Evolutionary conservation across 2,113 vertebrate genomes (phyloP), one percentile per base, ranked within the genome.

Genomic region (Pavo muticus): DNA sequence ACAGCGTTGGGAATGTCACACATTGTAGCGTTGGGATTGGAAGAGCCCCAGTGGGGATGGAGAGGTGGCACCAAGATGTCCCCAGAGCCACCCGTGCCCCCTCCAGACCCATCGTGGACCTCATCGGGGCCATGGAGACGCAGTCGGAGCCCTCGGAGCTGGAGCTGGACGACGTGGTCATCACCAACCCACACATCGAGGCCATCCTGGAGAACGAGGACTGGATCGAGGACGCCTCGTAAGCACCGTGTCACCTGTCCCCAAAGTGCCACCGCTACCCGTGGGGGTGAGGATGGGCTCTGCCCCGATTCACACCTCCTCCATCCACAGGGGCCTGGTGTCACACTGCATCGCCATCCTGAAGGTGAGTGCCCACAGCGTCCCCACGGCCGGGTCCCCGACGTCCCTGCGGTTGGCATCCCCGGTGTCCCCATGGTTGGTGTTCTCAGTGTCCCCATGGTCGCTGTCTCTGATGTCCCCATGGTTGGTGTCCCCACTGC

Each of bases 221-320:
- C 97, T 99, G 99, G 99, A 98, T 99, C 18, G 98, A 99, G 90
- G 99, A 99, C 65, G 99, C 99, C 70, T 99, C 99, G 99, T 99
- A 98, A 32, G 98, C 74, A 3, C 23, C 2, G 35, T 9, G 9
- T 35, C 35, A 24, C 35, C 23, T 14, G 59, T 24, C 59, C 59
- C 59, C 59, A 61, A 3, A 61, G 8, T 24, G 23, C 21, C 59
- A 61, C 35, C 23, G 47, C 47, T 48, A 23, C 47, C 45, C 47
- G 5, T 14, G 48, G 48, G 12, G 48, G 24, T 7, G 48, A 50
- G 48, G 24, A 13, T 25, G 48, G 48, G 35, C 14, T 25, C 35
- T 30, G 40, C 29, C 40, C 63, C 11, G 4, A 32, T 19, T 44
- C 27, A 65, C 12, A 2, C n/a, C 16, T 25, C 77, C 77, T 90